Conservation (phyloP, 64 coral and sea anemone species). For the Dendronephthya gigantea region DNA sequence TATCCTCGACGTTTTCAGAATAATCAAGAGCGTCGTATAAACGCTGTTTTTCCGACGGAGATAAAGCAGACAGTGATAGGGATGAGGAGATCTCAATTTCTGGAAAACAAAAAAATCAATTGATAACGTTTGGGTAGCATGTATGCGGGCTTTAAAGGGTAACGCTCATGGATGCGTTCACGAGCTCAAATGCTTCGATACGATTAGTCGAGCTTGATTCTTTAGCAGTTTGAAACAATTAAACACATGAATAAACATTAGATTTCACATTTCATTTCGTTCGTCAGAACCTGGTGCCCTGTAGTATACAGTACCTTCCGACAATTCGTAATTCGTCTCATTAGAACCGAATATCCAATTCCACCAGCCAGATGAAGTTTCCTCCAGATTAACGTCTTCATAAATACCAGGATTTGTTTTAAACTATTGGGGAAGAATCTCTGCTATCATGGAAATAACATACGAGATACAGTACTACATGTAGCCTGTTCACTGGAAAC, state of each 20-base stretch:
- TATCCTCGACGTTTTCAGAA: constrained; percentile 25
- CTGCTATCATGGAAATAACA: neutral
- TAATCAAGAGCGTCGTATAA: constrained; percentile 60
- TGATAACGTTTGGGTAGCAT: too few species aligned
- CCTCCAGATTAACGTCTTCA: neutral
- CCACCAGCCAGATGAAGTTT: constrained; percentile 19
- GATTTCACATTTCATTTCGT: too few species aligned
- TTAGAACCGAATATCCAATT: neutral
- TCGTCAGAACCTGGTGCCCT: too few species aligned
- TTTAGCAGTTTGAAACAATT: too few species aligned
- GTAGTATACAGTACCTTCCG: neutral
- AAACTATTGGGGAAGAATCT: neutral
- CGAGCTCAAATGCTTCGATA: too few species aligned
- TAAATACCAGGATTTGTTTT: neutral
- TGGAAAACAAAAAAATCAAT: neutral
- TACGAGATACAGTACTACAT: neutral
- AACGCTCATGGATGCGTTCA: too few species aligned
- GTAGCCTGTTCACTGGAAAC: neutral
- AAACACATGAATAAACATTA: too few species aligned
- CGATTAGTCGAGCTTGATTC: too few species aligned
- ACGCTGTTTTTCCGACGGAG: constrained; percentile 46
- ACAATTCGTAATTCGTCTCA: neutral
- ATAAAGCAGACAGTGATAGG: constrained; percentile 33
- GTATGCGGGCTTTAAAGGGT: too few species aligned
- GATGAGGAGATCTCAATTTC: constrained; percentile 23